Evolutionary conservation across 1,140 invertebrate genomes (phyloP).

Genomic region (Heliconius melpomene): DNA sequence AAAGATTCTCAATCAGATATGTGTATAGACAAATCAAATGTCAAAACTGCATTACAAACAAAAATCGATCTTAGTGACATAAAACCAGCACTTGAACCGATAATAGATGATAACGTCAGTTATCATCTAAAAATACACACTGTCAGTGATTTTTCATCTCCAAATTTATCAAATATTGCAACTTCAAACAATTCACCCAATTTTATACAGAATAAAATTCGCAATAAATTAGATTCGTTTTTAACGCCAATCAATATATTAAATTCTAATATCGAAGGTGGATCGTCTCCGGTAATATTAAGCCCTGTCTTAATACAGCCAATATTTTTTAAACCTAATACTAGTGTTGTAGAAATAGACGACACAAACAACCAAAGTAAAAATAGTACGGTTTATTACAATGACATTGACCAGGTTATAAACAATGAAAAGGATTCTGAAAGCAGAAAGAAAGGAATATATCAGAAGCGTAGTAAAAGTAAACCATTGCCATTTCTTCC

Average conservation of each 20-base stretch:
- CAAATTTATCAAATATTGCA: constrained; percentile 36
- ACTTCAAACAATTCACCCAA: constrained; percentile 35
- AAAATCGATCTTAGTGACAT: neutral
- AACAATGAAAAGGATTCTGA: constrained; percentile 43
- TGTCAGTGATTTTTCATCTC: constrained; percentile 44
- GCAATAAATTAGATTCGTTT: constrained; percentile 53
- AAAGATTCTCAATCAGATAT: neutral
- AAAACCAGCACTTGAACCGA: constrained; percentile 21
- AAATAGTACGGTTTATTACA: constrained; percentile 65
- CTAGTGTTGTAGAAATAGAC: constrained; percentile 32
- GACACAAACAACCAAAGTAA: constrained; percentile 47
- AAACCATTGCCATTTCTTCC: constrained; percentile 58
- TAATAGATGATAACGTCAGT: constrained; percentile 65
- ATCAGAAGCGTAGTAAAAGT: constrained; percentile 64
- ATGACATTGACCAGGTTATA: constrained; percentile 71
- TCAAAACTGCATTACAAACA: neutral
- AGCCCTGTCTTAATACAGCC: constrained; percentile 73
- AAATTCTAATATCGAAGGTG: constrained; percentile 51
- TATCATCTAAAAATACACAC: constrained; percentile 76
- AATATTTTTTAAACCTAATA: constrained; percentile 56
- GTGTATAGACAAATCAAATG: neutral
- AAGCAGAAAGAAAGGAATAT: constrained; percentile 57
- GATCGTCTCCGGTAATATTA: constrained; percentile 62
- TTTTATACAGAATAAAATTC: constrained; percentile 25
- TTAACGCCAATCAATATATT: constrained; percentile 63